Evolutionary conservation across 2,888 invertebrate species (phyloP).

Genomic region (Brenthis daphne): DNA sequence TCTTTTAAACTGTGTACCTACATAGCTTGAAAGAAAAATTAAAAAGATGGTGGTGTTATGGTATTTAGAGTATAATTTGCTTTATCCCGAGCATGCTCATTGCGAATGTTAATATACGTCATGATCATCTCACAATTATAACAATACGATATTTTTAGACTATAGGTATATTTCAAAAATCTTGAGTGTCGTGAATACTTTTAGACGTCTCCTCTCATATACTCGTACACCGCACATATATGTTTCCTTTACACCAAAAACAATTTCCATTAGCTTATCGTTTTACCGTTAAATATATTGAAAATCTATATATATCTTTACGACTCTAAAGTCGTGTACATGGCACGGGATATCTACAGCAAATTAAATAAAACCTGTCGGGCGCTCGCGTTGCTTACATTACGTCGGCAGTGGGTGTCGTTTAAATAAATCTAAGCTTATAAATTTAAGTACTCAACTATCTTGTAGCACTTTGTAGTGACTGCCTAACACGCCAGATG

Average conservation of each 20-base stretch:
- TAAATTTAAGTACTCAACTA: background rate
- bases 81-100: too few species aligned
- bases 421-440: background rate
- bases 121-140: too few species aligned
- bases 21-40: background rate
- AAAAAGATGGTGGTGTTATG: too few species aligned
- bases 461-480: too few species aligned
- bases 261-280: background rate
- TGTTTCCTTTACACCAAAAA: too few species aligned
- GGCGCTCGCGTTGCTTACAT: background rate
- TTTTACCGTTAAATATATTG: conserved; percentile 2
- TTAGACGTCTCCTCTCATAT: too few species aligned
- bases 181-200: too few species aligned
- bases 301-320: conserved; percentile 2
- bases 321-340: background rate
- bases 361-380: conserved; percentile 12
- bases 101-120: background rate
- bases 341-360: background rate
- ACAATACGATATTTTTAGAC: too few species aligned
- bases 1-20: background rate
- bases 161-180: too few species aligned
- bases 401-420: background rate
- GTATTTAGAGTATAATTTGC: too few species aligned
- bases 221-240: too few species aligned
- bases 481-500: too few species aligned